Percentiles rank a stretch among this genome's conserved stretches.
phyloP scores from a whole-genome alignment of 1,140 invertebrate species.

The Pachyrhynchus sulphureomaculatus region DNA sequence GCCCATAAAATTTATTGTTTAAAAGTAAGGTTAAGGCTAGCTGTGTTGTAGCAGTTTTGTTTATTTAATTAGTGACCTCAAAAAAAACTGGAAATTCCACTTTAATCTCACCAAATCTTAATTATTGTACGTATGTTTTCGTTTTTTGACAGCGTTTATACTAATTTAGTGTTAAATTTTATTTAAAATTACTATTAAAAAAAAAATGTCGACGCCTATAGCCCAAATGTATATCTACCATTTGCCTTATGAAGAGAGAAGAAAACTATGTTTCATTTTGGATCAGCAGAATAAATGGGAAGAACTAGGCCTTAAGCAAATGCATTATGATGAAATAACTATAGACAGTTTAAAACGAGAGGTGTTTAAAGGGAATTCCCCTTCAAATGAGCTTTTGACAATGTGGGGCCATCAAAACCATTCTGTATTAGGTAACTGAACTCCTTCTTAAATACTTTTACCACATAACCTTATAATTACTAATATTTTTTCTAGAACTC shows the following conservation, averaged over 20 bases:
- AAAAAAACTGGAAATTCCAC: too few species aligned
- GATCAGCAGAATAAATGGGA: conserved; percentile 80
- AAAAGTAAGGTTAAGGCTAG: too few species aligned
- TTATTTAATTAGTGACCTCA: too few species aligned
- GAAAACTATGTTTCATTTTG: conserved; percentile 71
- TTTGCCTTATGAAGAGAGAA: conserved; percentile 66
- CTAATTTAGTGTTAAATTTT: too few species aligned
- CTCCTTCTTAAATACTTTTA: not conserved
- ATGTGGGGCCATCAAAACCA: conserved; percentile 81
- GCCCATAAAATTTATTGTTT: too few species aligned
- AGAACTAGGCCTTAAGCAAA: conserved; percentile 62
- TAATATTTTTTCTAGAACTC: conserved; percentile 58
- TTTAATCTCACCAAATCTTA: too few species aligned
- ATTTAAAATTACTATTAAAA: too few species aligned
- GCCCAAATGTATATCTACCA: conserved; percentile 66
- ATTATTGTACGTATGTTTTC: too few species aligned
- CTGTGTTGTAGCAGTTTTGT: too few species aligned
- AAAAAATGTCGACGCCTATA: too few species aligned
- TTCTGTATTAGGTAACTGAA: conserved; percentile 54
- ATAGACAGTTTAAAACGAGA: conserved; percentile 54
- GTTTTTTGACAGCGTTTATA: too few species aligned
- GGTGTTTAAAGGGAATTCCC: conserved; percentile 60
- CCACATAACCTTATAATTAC: not conserved
- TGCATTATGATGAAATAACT: conserved; percentile 57
- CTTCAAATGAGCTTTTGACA: conserved; percentile 72